Evolutionary conservation across 2,888 invertebrate species (phyloP), one percentile per base, ranked within the genome.

Genomic region (Alloplasta piceator): DNA sequence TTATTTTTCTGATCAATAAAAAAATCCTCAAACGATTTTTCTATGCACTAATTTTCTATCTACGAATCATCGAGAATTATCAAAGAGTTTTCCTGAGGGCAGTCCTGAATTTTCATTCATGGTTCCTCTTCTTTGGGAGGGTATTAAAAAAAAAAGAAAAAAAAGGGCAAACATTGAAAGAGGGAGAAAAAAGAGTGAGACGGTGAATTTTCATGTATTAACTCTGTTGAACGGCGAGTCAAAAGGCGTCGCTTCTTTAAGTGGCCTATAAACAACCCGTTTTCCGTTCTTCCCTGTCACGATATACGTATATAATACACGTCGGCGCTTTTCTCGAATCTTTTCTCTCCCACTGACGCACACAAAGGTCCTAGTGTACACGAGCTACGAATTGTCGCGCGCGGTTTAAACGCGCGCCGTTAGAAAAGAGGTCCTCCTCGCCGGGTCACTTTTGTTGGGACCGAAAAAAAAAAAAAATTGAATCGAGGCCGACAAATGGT

Each of bases 241-340:
- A 26, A 26, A 58, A 68, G 41, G 63, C 41, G 63, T 56, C 50
- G 78, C 63, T 77, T 75, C 64, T 82, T 86, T 82, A 86, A 87
- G 85, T 86, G 83, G 85, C 78, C 85, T 80, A 85, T 85, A 86
- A 87, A 87, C 85, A 81, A 85, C 75, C 75, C 64, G 46, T 67
- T 79, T 82, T 83, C 82, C 82, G 76, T 70, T 78, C 55, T 68
- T 60, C 41, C 55, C 26, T 61, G 60, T 56, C 9, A 12, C 7
- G 38, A 66, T 26, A 26, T 58, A 58, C 16, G 63, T 55, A 6
- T 36, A 74, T 48, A 46, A 64, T 74, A 56, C 43, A n/a, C 75
- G 74, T 61, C 77, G 81, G 56, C 75, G 72, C 16, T 26, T 52
- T 82, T 75, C 79, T 79, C 68, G 67, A 16, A 46, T n/a, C 58